Percentiles rank a stretch among this genome's conserved stretches.
These are phyloP conservation scores for Anthopleura xanthogrammica DNA, from an alignment of 92 coral and sea anemone genomes.

Conservation along the genomic window DNA sequence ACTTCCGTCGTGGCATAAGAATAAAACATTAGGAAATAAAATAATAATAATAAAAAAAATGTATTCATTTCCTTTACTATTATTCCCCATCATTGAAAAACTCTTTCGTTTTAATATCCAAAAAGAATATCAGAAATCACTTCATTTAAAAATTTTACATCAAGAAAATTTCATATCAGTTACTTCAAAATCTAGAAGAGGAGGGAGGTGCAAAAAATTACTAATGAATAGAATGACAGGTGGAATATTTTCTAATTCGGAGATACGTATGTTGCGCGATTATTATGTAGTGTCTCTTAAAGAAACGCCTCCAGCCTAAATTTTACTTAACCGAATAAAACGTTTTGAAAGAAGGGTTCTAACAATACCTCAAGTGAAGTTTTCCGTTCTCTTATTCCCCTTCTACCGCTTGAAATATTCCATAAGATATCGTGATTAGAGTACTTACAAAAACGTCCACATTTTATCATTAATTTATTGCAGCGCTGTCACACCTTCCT, in stretches of 20 bases:
- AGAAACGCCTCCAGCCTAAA: background rate
- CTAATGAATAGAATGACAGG: background rate
- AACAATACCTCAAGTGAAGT: background rate
- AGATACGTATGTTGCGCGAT: background rate
- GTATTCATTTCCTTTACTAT: too few relatives aligned
- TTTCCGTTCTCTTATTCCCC: background rate
- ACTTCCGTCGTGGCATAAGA: too few relatives aligned
- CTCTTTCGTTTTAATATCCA: background rate
- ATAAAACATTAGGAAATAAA: too few relatives aligned
- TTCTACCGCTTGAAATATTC: background rate
- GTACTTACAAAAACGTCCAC: constrained; percentile 6
- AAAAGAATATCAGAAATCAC: background rate
- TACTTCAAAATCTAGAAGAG: background rate
- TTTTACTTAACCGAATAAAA: background rate
- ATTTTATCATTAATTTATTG: constrained; percentile 5
- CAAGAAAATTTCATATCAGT: background rate
- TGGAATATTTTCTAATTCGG: background rate
- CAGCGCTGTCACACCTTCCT: background rate
- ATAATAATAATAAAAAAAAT: too few relatives aligned
- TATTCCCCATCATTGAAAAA: too few relatives aligned
- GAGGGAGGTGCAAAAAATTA: background rate
- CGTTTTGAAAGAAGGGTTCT: background rate
- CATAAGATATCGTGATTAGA: background rate
- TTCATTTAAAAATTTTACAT: background rate
- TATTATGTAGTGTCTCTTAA: background rate